Evolutionary conservation across 2,113 vertebrate genomes (phyloP), one percentile per base, ranked within the genome.

Genomic region (Bambusicola thoracicus): DNA sequence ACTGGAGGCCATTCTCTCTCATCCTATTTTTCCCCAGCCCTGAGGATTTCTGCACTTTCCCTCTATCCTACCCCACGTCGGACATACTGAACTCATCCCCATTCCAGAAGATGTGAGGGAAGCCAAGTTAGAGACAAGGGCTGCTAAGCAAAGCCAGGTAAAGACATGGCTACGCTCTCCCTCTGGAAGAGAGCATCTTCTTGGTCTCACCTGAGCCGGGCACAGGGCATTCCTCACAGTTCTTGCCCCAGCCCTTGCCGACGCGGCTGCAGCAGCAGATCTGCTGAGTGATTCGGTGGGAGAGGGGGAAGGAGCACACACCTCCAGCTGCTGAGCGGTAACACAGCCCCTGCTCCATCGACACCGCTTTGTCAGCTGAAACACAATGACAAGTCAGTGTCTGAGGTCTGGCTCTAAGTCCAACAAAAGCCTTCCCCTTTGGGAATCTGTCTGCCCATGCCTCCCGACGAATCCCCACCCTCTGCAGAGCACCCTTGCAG

Each of bases 231-330:
- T 97, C 96, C 92, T 98, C 97, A 25, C 99, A 99, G 78, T 84
- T 70, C 29, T 92, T 86, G 0, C 99, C 99, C 99, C 99, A 99
- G n/a, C 98, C 99, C 93, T 99, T 99, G 49, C 99, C 99, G 0
- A 99, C 99, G 0, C 99, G 98, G 92, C 99, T 99, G 97, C 99
- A 99, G 98, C 99, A 99, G 97, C 99, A 99, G 95, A 99, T 99
- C 97, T 99, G 99, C 93, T 99, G 99, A 91, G 99, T 99, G 98
- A 99, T 99, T 97, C 76, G 98, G 90, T 98, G 98, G 70, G 98
- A 96, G 86, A 99, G 98, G 56, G 99, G 99, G 87, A 99, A 95
- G 43, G 98, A 96, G 85, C 99, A 99, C 73, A 96, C 73, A 3
- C 97, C 96, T 4, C 95, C 96, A 1, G 92, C 97, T 67, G 98